Conservation (phyloP, 2,113 vertebrate species). For the Papio anubis region DNA sequence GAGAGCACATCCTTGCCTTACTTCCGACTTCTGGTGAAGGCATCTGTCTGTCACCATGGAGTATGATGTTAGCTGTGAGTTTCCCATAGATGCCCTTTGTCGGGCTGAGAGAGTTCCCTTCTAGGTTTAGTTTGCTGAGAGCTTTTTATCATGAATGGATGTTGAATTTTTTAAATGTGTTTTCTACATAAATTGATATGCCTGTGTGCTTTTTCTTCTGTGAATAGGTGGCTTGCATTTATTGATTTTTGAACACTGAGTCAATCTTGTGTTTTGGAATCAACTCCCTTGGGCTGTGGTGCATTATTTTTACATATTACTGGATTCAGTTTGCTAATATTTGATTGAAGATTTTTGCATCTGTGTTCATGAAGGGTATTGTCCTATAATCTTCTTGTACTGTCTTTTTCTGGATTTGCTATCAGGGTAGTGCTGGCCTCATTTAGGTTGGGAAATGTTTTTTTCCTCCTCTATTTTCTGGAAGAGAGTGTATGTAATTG, state of each 20-base stretch:
- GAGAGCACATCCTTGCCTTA: too few relatives aligned
- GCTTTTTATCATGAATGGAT: neutral
- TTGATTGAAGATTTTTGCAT: neutral
- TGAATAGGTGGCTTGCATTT: neutral
- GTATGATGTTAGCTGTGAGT: neutral
- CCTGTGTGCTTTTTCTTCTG: neutral
- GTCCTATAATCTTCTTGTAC: neutral
- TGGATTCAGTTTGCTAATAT: neutral
- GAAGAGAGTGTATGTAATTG: neutral
- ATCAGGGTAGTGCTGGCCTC: neutral
- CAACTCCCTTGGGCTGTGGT: neutral
- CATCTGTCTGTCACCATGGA: neutral
- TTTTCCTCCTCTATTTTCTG: neutral
- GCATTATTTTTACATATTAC: fast-evolving
- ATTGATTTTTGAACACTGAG: neutral
- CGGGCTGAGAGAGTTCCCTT: neutral
- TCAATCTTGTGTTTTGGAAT: neutral
- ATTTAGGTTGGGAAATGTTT: neutral
- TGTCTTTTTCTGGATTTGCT: neutral
- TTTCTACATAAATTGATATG: neutral
- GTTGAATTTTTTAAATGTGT: neutral
- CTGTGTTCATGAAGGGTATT: neutral
- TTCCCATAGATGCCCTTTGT: neutral
- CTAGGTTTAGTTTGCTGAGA: neutral
- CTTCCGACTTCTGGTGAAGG: neutral